A percentile compares a stretch with the other conserved stretches of the same genome.
Conservation (phyloP, 2,888 invertebrate genomes). For the Lepeophtheirus nordmannii region DNA sequence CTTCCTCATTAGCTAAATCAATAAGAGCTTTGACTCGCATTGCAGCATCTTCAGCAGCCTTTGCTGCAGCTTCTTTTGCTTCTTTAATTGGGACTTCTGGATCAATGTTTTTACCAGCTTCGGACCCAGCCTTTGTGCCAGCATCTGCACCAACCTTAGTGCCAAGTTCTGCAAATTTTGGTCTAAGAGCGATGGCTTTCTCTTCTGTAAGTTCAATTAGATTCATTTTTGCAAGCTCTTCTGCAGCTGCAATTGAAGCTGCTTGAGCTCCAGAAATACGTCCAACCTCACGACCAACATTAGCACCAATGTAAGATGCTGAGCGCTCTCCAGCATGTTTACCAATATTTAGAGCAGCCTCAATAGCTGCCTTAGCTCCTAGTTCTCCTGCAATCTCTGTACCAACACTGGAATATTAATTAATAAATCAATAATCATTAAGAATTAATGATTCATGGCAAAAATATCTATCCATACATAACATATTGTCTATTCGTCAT, state of each 20-base stretch:
- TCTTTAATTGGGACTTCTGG: slow-evolving; percentile 7
- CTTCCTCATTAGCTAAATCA: slow-evolving; percentile 16
- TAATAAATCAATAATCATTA: no score
- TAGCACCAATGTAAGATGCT: slow-evolving; percentile 6
- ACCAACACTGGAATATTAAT: slow-evolving; percentile 7
- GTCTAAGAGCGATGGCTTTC: slow-evolving; percentile 13
- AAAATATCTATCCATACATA: no score
- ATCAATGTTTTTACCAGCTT: slow-evolving; percentile 20
- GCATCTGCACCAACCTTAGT: not conserved
- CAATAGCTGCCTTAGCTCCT: slow-evolving; percentile 19
- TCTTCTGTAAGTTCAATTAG: slow-evolving; percentile 21
- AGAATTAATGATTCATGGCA: no score
- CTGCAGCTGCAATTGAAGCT: slow-evolving; percentile 21
- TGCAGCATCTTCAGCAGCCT: slow-evolving; percentile 22
- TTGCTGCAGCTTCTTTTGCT: slow-evolving; percentile 8
- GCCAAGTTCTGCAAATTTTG: slow-evolving; percentile 20
- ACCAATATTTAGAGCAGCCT: slow-evolving; percentile 14
- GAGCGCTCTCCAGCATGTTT: not conserved
- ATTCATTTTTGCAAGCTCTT: slow-evolving; percentile 23
- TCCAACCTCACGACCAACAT: slow-evolving; percentile 21
- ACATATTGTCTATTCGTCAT: no score
- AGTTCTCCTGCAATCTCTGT: slow-evolving; percentile 23
- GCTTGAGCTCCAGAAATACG: slow-evolving; percentile 22
- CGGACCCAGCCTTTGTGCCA: slow-evolving; percentile 13
- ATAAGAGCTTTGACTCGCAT: slow-evolving; percentile 4